Percentiles rank a stretch among this genome's conserved stretches.
Evolutionary conservation across 2,797 vertebrate genomes (phyloP).

Genomic region (Eleutherodactylus coqui): DNA sequence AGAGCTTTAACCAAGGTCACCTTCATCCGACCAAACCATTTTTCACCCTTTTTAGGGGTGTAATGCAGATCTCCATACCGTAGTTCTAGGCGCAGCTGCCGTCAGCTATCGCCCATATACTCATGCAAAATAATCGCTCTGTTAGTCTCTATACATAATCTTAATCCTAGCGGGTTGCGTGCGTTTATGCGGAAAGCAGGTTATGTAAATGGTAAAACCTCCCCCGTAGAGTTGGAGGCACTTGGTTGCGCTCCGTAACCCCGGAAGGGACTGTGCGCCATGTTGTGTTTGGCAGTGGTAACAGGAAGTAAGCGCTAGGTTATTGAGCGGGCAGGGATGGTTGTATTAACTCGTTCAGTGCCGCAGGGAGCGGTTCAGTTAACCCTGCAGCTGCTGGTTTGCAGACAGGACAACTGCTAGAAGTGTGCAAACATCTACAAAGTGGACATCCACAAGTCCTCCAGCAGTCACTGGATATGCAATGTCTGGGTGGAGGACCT

Average conservation of each 20-base stretch:
- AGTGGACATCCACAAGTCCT: no score
- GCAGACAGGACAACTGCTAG: background rate
- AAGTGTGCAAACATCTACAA: no score
- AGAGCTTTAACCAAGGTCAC: constrained; percentile 43
- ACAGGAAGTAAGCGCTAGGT: background rate
- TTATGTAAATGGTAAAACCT: background rate
- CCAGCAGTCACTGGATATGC: no score
- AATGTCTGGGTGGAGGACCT: no score
- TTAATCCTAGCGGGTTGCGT: background rate
- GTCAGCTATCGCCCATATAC: background rate
- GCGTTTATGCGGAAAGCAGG: no score
- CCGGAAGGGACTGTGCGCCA: constrained; percentile 22
- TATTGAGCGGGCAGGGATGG: background rate
- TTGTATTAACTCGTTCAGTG: background rate
- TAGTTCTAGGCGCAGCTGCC: background rate
- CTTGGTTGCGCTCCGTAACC: constrained; percentile 5
- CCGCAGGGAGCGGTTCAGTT: background rate
- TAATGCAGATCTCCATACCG: background rate
- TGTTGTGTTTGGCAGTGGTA: constrained; percentile 25
- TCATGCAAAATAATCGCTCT: background rate
- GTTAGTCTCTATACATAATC: background rate
- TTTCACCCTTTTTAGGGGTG: background rate
- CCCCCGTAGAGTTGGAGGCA: background rate
- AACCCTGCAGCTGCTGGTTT: background rate
- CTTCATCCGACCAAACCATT: constrained; percentile 56